Evolutionary conservation across 2,113 vertebrate genomes (phyloP).

Genomic region (Pygoscelis antarcticus): DNA sequence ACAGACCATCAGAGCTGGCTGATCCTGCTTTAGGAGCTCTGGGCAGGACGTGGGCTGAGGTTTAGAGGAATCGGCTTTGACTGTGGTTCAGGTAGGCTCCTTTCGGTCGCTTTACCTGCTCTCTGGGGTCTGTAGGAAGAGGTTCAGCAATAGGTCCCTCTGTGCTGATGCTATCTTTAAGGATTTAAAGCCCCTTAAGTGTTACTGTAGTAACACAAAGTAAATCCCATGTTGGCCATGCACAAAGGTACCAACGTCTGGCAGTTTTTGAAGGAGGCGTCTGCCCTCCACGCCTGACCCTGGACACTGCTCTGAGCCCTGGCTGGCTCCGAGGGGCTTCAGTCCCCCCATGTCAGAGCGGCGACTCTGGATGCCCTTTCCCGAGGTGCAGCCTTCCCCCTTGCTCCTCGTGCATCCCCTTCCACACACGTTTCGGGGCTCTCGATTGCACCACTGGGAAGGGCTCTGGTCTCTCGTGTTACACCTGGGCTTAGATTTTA

Average conservation of each 20-base stretch:
- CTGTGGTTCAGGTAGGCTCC: background rate
- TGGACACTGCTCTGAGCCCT: fast-evolving
- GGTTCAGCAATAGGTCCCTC: too few relatives aligned
- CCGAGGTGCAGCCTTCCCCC: background rate
- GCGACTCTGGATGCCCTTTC: background rate
- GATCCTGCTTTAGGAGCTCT: background rate
- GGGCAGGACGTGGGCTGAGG: background rate
- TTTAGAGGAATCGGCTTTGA: fast-evolving
- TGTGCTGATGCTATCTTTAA: background rate
- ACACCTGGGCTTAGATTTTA: background rate
- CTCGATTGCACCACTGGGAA: fast-evolving
- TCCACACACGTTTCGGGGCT: fast-evolving
- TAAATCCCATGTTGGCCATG: background rate
- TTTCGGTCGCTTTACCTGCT: fast-evolving
- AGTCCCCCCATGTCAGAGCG: fast-evolving
- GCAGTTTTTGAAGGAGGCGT: background rate
- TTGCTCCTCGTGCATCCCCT: background rate
- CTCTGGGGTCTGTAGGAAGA: background rate
- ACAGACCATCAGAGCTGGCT: too few relatives aligned
- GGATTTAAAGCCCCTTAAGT: background rate
- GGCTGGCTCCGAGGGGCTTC: background rate
- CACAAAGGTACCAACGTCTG: fast-evolving
- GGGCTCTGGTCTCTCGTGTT: background rate
- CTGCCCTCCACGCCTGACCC: background rate
- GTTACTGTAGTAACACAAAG: too few relatives aligned